Conservation (phyloP, 2,888 invertebrate genomes). For the Dolichopus griseipennis region DNA sequence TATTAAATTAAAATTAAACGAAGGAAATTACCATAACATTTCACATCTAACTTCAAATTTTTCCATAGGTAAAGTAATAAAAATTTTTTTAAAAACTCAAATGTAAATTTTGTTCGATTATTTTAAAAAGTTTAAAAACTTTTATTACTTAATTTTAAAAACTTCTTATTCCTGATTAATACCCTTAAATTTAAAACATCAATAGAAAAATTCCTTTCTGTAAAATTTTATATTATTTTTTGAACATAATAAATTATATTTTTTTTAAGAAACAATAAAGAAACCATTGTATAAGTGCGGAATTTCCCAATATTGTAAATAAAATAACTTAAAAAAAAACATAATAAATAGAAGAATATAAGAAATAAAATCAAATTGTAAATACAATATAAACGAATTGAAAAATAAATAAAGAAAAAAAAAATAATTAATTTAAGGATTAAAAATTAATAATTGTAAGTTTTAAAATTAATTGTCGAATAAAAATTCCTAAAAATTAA, state of each 20-base stretch:
- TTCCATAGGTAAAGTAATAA: too few species aligned
- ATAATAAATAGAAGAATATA: background rate
- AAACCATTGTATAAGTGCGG: background rate
- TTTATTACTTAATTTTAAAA: too few species aligned
- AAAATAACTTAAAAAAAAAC: background rate
- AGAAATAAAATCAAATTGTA: background rate
- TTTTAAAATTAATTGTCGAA: constrained; percentile 12
- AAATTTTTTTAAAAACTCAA: too few species aligned
- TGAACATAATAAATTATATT: background rate
- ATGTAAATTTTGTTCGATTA: too few species aligned
- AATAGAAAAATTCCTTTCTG: too few species aligned
- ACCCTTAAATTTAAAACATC: too few species aligned
- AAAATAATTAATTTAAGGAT: background rate
- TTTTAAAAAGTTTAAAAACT: too few species aligned
- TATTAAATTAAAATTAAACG: too few species aligned
- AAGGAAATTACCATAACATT: too few species aligned
- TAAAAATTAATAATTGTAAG: constrained; percentile 7
- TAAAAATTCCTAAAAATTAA: constrained; percentile 12
- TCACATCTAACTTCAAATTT: too few species aligned
- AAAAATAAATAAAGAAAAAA: constrained; percentile 4
- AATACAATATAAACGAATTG: constrained; percentile 2
- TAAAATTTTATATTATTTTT: too few species aligned
- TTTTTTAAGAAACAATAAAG: background rate
- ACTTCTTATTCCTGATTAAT: too few species aligned
- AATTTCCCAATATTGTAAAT: constrained; percentile 3